Percentiles rank a stretch among this genome's conserved stretches.
These are phyloP conservation scores for Erpobdella octoculata DNA, from an alignment of 2,888 invertebrate species.

Conservation along the genomic window DNA sequence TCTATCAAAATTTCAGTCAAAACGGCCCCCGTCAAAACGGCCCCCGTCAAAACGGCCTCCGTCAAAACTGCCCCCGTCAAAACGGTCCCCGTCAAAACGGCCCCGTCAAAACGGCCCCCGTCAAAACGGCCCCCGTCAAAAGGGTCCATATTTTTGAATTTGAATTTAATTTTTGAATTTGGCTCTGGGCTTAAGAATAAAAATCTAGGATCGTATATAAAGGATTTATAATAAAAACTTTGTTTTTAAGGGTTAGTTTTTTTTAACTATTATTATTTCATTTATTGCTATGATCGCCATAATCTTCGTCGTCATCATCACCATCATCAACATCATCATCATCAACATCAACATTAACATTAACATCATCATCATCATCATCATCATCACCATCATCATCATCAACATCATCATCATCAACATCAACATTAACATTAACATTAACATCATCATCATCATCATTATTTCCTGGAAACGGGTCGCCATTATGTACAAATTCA, in stretches of 20 bases:
- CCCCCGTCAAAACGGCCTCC: no score
- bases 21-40: no score
- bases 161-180: no score
- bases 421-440: neutral
- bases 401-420: conserved; percentile 17
- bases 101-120: no score
- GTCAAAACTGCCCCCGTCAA: no score
- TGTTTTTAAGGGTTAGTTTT: neutral
- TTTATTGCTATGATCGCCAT: conserved; percentile 11
- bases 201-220: no score
- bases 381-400: conserved; percentile 23
- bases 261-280: neutral
- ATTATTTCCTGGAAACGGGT: neutral
- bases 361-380: conserved; percentile 27
- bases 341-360: conserved; percentile 16
- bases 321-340: neutral
- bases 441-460: conserved; percentile 18
- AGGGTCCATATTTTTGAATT: no score
- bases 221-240: no score
- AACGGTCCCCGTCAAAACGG: no score
- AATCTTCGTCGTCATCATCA: conserved; percentile 16
- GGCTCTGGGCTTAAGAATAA: no score
- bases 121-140: no score
- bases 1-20: no score
- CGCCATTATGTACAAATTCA: neutral